Percentiles rank a stretch among this genome's conserved stretches.
Evolutionary conservation across 2,113 vertebrate species (phyloP).

Genomic region (Vanacampus margaritifer): DNA sequence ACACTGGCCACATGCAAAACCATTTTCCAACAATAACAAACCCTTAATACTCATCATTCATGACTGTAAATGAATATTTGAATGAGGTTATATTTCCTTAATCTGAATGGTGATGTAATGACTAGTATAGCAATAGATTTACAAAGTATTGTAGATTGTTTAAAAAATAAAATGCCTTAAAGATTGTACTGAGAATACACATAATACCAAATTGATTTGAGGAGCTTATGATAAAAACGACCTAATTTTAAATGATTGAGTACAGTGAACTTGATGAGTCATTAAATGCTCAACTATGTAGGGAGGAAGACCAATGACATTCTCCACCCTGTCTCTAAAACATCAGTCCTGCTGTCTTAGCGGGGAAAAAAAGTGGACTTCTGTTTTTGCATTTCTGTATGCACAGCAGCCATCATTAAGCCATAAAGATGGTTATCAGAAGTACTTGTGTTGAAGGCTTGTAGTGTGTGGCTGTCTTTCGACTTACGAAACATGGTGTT

Average conservation of each 20-base stretch:
- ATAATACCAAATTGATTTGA: not conserved
- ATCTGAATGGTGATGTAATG: too few species aligned
- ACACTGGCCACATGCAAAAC: too few species aligned
- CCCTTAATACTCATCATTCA: too few species aligned
- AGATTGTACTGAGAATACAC: not conserved
- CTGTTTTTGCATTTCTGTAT: not conserved
- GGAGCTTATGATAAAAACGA: not conserved
- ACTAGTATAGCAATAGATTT: too few species aligned
- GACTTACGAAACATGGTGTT: slow-evolving; percentile 99
- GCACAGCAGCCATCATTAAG: not conserved
- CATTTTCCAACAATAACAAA: too few species aligned
- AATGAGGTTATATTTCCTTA: too few species aligned
- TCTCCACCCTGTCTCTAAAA: not conserved
- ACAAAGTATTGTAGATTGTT: too few species aligned
- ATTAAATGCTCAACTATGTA: not conserved
- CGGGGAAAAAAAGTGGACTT: not conserved
- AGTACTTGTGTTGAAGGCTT: not conserved
- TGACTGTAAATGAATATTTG: too few species aligned
- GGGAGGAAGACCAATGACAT: not conserved
- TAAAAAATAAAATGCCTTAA: too few species aligned
- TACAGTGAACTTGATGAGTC: not conserved
- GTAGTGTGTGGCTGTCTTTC: not conserved
- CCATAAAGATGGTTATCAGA: not conserved
- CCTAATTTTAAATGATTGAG: slow-evolving; percentile 8
- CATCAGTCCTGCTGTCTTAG: not conserved